Percentiles rank a stretch among this genome's conserved stretches.
phyloP scores from a whole-genome alignment of 2,113 vertebrate genomes.

The Cyphomyrus discorhynchus region DNA sequence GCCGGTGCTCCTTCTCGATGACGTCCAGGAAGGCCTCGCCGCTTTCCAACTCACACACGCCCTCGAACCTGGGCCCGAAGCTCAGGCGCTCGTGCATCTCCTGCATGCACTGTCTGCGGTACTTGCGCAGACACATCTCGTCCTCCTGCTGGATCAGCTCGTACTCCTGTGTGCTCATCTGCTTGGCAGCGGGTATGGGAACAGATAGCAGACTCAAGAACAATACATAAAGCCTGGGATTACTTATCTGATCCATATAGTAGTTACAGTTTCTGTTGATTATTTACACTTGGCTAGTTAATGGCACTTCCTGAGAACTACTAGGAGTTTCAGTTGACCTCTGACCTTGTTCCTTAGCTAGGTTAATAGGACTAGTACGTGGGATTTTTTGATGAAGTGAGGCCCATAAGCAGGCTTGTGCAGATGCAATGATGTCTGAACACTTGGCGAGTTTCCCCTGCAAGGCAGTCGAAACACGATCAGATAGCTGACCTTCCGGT shows the following conservation, averaged over 20 bases:
- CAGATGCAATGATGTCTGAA: neutral
- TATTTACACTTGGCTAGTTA: neutral
- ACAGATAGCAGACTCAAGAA: neutral
- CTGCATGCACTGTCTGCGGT: slow-evolving; percentile 88
- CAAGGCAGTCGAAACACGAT: neutral
- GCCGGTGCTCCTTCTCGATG: slow-evolving; percentile 83
- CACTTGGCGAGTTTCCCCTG: neutral
- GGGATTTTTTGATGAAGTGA: neutral
- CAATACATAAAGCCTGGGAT: neutral
- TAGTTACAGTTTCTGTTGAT: neutral
- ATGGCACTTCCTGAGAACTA: neutral
- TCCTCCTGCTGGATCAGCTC: slow-evolving; percentile 85
- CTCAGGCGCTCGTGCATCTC: slow-evolving; percentile 93
- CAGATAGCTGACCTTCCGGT: slow-evolving; percentile 74
- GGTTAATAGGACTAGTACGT: neutral
- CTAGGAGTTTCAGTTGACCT: neutral
- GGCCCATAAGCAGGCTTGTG: neutral
- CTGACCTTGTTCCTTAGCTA: neutral
- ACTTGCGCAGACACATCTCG: slow-evolving; percentile 80
- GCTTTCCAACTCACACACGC: slow-evolving; percentile 74
- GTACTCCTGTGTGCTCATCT: slow-evolving; percentile 96
- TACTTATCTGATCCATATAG: neutral
- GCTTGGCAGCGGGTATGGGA: neutral
- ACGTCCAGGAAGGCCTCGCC: slow-evolving; percentile 88
- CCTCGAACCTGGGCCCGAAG: slow-evolving; percentile 82